Conservation (phyloP, 1,140 invertebrate genomes). For the Anastrepha ludens region DNA sequence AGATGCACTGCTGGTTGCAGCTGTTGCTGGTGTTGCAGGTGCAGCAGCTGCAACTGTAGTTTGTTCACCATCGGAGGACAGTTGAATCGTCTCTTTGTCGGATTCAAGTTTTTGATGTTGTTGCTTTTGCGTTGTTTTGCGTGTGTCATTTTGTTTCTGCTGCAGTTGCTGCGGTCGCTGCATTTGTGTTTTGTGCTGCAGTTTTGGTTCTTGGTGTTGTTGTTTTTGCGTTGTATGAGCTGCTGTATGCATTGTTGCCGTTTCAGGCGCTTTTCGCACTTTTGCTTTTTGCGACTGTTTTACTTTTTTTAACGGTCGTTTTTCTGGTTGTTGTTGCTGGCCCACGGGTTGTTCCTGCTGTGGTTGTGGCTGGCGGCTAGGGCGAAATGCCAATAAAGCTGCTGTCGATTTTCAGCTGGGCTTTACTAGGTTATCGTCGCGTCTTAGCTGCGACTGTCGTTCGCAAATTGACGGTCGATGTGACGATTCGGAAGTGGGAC, state of each 20-base stretch:
- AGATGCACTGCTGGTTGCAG: neutral
- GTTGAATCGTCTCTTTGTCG: slow-evolving; percentile 21
- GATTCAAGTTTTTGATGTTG: neutral
- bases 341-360: slow-evolving; percentile 39
- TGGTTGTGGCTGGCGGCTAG: slow-evolving; percentile 55
- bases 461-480: neutral
- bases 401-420: slow-evolving; percentile 72
- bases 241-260: slow-evolving; percentile 31
- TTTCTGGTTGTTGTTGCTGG: slow-evolving; percentile 30
- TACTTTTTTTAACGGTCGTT: slow-evolving; percentile 32
- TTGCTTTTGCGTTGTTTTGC: neutral
- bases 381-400: slow-evolving; percentile 57
- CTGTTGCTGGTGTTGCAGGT: neutral
- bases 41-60: neutral
- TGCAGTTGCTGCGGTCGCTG: neutral
- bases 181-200: slow-evolving; percentile 30
- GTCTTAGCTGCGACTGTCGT: slow-evolving; percentile 72
- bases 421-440: slow-evolving; percentile 73
- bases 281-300: slow-evolving; percentile 39
- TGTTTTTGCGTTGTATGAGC: neutral
- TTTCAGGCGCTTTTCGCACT: neutral
- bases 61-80: slow-evolving; percentile 22
- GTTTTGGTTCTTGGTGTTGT: neutral
- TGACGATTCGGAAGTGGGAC: neutral
- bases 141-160: neutral